Evolutionary conservation across 1,140 invertebrate species (phyloP), one percentile per base, ranked within the genome.

Genomic region (Meloidogyne hapla): DNA sequence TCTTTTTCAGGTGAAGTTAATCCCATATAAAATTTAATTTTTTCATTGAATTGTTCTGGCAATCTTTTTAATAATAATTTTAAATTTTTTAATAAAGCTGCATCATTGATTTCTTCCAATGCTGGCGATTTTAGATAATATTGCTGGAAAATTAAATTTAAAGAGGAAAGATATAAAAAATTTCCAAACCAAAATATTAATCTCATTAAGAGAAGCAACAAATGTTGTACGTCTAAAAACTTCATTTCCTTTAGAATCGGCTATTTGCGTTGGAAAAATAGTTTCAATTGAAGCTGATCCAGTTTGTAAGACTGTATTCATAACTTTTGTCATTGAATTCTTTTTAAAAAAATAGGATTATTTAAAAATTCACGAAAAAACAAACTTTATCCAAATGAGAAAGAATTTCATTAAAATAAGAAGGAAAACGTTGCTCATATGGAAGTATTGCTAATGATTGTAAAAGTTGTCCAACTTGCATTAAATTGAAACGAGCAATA

Each of bases 401-500:
- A 87, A 93, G 93, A 10, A 94, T 87, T 87, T 94, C 92, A 71
- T 89, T 89, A 45, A 91, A 90, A 87, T 92, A 92, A 0, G 88
- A 33, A 33, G 85, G 80, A 28, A 73, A 56, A 26, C 81, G 77
- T 25, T 79, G 61, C 76, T 85, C 84, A 70, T 85, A 84, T 0
- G 83, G 82, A 26, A 82, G 25, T 13, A 97, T 89, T 13, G 94
- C 94, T 42, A 98, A 89, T 83, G 93, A 92, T 89, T 97, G 95
- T 21, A 98, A 87, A 83, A 97, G 94, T 88, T 96, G 93, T 3
- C 91, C 91, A 77, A 91, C 91, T 89, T 95, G 94, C 86, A 95
- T 94, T 5, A 97, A 90, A 90, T 97, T 97, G 87, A 94, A 94
- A 28, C 94, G 89, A 6, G 94, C 93, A 45, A 95, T 91, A 79